Evolutionary conservation across 2,888 invertebrate genomes (phyloP), one percentile per base, ranked within the genome.

Genomic region (Cephus spinipes): DNA sequence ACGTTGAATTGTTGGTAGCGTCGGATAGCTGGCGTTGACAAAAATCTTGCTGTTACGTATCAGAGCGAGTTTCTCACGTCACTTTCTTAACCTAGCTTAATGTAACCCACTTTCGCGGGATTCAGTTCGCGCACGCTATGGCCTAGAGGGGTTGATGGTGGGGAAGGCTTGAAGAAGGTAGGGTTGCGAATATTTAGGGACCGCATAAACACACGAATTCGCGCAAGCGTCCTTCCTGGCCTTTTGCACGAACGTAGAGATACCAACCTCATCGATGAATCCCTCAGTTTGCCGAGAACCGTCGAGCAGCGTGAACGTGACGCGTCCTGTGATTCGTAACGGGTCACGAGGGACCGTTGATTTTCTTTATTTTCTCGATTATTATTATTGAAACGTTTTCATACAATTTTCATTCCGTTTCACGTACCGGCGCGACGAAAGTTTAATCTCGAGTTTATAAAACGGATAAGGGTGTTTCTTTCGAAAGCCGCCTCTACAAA

Each of bases 81-180:
- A 74, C 73, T 76, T 79, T 83, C 79, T 81, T 77, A 81, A 79
- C 78, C 79, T 69, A 75, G 79, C 77, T 83, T 79, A 81, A 81
- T 79, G 73, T 83, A 81, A 81, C 81, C 80, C 77, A 83, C 77
- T 80, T 83, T 69, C 79, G 55, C 30, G 76, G 78, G n/a, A 77
- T 74, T 73, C 77, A 76, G 75, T 78, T 79, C 73, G 40, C 40
- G 40, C 40, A 40, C 40, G 40, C 40, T 40, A 40, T 40, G 4
- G 15, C 15, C 15, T 15, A 15, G 40, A 30, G 11, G 30, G 69
- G 32, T 69, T 30, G 15, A 15, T 23, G 30, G 36, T 3, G 12
- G 40, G 55, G 31, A 30, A 71, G 35, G n/a, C 3, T 30, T 32
- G 75, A 75, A 77, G 77, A 40, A 68, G 69, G 34, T n/a, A 36